These are phyloP conservation scores for Drosophila tristis DNA, from an alignment of 1,140 invertebrate species.

Conservation along the genomic window DNA sequence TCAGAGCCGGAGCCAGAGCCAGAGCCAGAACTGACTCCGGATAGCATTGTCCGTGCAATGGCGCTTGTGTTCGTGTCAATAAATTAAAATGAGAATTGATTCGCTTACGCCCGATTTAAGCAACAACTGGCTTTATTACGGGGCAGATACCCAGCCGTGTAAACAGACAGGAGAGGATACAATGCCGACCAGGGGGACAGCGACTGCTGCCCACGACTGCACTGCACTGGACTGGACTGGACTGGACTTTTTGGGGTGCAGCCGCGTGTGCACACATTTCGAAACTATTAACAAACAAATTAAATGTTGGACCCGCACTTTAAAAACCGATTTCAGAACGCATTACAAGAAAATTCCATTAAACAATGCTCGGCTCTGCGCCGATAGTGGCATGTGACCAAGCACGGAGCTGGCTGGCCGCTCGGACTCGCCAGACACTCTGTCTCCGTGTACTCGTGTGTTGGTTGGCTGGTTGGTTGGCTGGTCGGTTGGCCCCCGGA, in stretches of 20 bases:
- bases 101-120: constrained; percentile 82
- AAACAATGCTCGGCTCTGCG: constrained; percentile 55
- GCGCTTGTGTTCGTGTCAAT: constrained; percentile 75
- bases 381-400: not conserved
- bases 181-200: not conserved
- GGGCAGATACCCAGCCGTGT: constrained; percentile 53
- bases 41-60: constrained; percentile 31
- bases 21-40: not conserved
- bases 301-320: constrained; percentile 82
- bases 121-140: constrained; percentile 77
- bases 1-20: too few species aligned
- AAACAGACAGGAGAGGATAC: constrained; percentile 51
- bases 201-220: not conserved
- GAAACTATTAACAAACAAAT: constrained; percentile 83
- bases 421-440: constrained; percentile 56
- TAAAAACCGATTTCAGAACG: constrained; percentile 80
- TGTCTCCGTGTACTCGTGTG: constrained; percentile 57
- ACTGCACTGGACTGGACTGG: not conserved
- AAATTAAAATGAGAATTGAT: constrained; percentile 83
- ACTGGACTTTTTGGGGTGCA: constrained; percentile 19
- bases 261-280: constrained; percentile 64
- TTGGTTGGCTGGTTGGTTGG: not conserved
- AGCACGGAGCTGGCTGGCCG: too few species aligned
- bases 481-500: not conserved
- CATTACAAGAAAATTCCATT: constrained; percentile 84